Evolutionary conservation across 2,888 invertebrate species (phyloP), one percentile per base, ranked within the genome.

Genomic region (Philaethria dido): DNA sequence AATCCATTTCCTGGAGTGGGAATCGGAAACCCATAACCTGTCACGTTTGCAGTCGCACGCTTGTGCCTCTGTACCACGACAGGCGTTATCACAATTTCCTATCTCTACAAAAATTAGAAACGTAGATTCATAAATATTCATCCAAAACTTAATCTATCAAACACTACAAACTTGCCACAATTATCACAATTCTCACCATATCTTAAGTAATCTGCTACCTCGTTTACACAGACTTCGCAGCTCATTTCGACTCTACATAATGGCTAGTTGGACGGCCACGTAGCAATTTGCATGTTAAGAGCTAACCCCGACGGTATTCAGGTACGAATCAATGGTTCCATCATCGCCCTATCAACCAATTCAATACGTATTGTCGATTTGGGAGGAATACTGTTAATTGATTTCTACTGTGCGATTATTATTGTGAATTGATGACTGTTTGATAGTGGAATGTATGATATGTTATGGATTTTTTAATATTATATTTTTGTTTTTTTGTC

Each of bases 221-320:
- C 77, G 77, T 75, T 82, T 79, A 79, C 80, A 75, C 74, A 78
- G 77, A 77, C 77, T 72, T 70, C 68, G 72, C 75, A 72, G 78
- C 79, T 79, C 81, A 78, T 82, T 78, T 61, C 66, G 71, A 62
- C 68, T 62, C 65, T 62, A 68, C 74, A 77, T 80, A 83, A 83
- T 80, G 76, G 78, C 80, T 82, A 79, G 82, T 83, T 83, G 83
- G 82, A 80, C 79, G 75, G 73, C 63, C 77, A 77, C 72, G 66
- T 64, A 75, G 77, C 85, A 82, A 87, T 86, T 86, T 87, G 79
- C 86, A 86, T 86, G 85, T 76, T 77, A 64, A 71, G 69, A 68
- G 69, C 68, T 59, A 25, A 68, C 60, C 44, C 45, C 44, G 60
- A 33, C 60, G 45, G 44, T 9, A 60, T 60, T 60, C 60, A 60